Percentiles rank a stretch among this genome's conserved stretches.
Evolutionary conservation across 2,797 vertebrate genomes (phyloP).

Genomic region (Limnodromus scolopaceus): DNA sequence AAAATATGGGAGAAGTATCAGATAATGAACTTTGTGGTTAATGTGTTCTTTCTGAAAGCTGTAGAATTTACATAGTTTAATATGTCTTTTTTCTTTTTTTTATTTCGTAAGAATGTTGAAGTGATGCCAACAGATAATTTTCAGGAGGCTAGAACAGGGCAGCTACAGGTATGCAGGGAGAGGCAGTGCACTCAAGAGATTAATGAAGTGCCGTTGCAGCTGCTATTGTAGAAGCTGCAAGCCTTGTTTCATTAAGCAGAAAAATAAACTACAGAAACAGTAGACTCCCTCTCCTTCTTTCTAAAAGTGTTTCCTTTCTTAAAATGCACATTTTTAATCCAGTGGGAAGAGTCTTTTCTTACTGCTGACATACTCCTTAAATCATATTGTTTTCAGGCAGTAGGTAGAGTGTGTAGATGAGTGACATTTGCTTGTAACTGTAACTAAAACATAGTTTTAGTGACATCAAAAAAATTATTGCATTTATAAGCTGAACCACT

Average conservation of each 20-base stretch:
- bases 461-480: conserved; percentile 59
- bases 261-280: conserved; percentile 74
- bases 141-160: conserved; percentile 30
- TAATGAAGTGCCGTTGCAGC: conserved; percentile 56
- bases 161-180: conserved; percentile 63
- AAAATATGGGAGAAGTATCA: not conserved
- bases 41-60: not conserved
- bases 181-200: conserved; percentile 32
- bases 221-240: conserved; percentile 65
- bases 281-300: conserved; percentile 67
- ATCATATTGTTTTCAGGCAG: conserved; percentile 73
- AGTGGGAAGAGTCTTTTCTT: conserved; percentile 72
- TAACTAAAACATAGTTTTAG: conserved; percentile 70
- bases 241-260: conserved; percentile 70
- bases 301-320: conserved; percentile 68
- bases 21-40: not conserved
- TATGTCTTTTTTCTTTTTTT: not conserved
- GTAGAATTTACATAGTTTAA: not conserved
- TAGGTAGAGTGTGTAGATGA: conserved; percentile 64
- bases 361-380: conserved; percentile 68
- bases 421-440: conserved; percentile 68
- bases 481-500: conserved; percentile 49
- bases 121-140: conserved; percentile 25
- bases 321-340: conserved; percentile 74
- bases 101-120: not conserved